A percentile compares a stretch with the other conserved stretches of the same genome.
Conservation (phyloP, 2,113 vertebrate genomes). For the Danio rerio region DNA sequence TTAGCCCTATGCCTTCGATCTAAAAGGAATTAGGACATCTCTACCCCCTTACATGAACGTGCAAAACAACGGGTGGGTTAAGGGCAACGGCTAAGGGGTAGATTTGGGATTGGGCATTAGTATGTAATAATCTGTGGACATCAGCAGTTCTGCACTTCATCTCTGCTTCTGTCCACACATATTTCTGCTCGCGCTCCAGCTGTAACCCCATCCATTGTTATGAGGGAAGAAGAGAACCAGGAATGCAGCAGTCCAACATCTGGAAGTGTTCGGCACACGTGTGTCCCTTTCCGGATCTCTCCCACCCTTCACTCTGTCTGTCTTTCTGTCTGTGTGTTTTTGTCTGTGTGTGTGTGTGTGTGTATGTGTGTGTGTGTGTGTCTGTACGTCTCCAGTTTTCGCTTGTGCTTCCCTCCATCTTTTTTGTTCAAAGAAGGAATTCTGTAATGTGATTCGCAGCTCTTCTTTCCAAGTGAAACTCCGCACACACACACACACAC, state of each 20-base stretch:
- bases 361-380: not conserved
- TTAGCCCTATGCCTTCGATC: too few species aligned
- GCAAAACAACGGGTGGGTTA: too few species aligned
- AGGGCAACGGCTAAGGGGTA: too few species aligned
- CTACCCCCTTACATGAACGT: too few species aligned
- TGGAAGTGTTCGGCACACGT: constrained; percentile 74
- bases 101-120: too few species aligned
- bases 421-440: constrained; percentile 60
- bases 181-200: constrained; percentile 51
- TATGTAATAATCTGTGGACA: not conserved
- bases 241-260: constrained; percentile 70
- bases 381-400: constrained; percentile 35
- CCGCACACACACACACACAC: too few species aligned
- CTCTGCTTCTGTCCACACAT: constrained; percentile 2
- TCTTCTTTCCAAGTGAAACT: constrained; percentile 53
- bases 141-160: not conserved
- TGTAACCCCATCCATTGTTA: constrained; percentile 68
- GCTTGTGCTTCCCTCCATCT: constrained; percentile 18
- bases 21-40: too few species aligned
- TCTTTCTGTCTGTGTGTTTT: constrained; percentile 42
- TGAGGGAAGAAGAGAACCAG: constrained; percentile 53
- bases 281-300: constrained; percentile 55
- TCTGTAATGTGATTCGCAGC: constrained; percentile 64
- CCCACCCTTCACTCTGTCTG: constrained; percentile 28
- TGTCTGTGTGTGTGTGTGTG: not conserved